Evolutionary conservation across 2,888 invertebrate species (phyloP), one percentile per base, ranked within the genome.

Genomic region (Torymus auratus): DNA sequence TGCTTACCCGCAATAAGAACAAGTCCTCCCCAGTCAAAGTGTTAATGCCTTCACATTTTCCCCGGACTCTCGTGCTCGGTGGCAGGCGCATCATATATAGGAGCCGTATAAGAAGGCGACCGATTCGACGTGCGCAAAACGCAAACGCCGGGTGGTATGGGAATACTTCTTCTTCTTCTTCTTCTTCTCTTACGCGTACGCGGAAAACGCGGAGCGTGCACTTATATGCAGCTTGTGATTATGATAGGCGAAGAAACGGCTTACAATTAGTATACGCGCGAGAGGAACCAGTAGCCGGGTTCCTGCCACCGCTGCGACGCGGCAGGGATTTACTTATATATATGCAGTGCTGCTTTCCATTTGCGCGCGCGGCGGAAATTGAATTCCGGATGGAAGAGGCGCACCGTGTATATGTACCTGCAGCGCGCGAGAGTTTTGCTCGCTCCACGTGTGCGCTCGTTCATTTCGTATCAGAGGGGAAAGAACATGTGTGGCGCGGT

Each of bases 311-410:
- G 7, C 5, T 28, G 28, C 7, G 3, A 7, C 28, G 3, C 28
- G 28, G 28, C 7, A 28, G 28, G 2, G 28, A 4, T 28, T 28
- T 28, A 28, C 5, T 28, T 28, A 28, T 2, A 28, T 2, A 28
- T 28, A 28, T 28, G 28, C 28, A 28, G 28, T 55, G 14, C 65
- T 7, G 20, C 62, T 13, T 62, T 15, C 52, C 61, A 56, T 23
- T 14, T 11, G 7, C n/a, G 72, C 72, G 7, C 11, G 67, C 72
- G 68, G 14, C 80, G 80, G 80, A 80, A 80, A 80, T 75, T 80
- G 75, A 70, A 80, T 75, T 75, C 70, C 75, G 70, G 75, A 65
- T 28, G 28, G 28, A 28, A 28, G 41, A 64, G 61, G 28, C 58
- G 73, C n/a, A n/a, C 72, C 56, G 62, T 41, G 15, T 11, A 15